Base-by-base conservation (phyloP, 2,888 invertebrate genomes). In the Melinopterus prodromus region DNA sequence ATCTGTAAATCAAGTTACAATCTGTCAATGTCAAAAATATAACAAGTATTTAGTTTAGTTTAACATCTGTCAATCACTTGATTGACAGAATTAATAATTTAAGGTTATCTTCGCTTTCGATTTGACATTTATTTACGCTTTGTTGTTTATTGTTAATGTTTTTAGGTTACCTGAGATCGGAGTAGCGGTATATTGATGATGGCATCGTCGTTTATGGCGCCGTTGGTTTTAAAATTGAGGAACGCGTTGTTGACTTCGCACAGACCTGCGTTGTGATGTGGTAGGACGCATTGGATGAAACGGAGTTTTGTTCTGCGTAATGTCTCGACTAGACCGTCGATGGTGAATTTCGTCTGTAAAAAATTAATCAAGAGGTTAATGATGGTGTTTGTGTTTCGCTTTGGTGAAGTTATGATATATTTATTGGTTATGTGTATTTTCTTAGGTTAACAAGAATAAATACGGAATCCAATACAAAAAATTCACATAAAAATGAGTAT, bases 241-340 rank as follows among this genome's bases (percentile, higher is more conserved):
- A 91, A 85, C 79, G 90, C 89, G 79, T 90, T 89, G 83, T 90
- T 91, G 71, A 90, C 90, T 71, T 93, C 93, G 85, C 92, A 92
- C 71, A 92, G 87, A 0, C 96, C 94, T 82, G 95, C 92, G 90
- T 94, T 92, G 90, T 95, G 93, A 90, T 94, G 93, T 85, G 98
- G 94, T 89, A 98, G 89, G 84, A 96, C 90, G 87, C 96, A 97
- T 86, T 96, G 95, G 35, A 98, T 94, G 89, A 98, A 99, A 88
- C 97, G 95, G 76, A 97, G 90, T 87, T 95, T 94, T 53, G 97
- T 97, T 81, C 98, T 93, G 6, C 97, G 92, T 80, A 99, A 87
- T 1, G 97, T 97, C 88, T 98, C 98, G 80, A 98, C 93, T 6
- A 99, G 92, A 69, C 97, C 97, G 89, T 99, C 99, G 0, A 94